Base-by-base conservation (phyloP, 1,140 invertebrate species). In the Euura lappo region DNA sequence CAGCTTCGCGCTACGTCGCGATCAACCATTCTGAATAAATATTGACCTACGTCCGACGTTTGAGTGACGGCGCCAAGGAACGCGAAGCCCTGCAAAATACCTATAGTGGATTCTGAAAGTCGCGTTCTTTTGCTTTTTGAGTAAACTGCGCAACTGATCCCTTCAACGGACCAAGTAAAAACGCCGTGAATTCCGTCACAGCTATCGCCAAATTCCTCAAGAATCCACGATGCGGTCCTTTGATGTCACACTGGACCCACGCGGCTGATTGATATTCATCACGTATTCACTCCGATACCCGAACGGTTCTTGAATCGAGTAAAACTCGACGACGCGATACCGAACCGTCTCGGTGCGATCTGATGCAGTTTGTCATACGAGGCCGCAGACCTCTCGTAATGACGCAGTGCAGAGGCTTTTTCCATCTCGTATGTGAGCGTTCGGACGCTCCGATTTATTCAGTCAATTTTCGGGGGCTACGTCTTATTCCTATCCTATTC, bases 1-100 rank as follows among this genome's bases (percentile, higher is more conserved):
- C 28, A 28, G 28, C 28, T 28, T 28, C 28, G 28, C 28, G 51
- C 10, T 6, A 60, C 6, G 10, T n/a, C 66, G 28, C 44, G 66
- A 8, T 8, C 5, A 68, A 28, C 66, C 66, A 28, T 28, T 28
- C 66, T 68, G 66, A 68, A 68, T n/a, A 68, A 68, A 68, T 68
- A 68, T 68, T 68, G 66, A 68, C 44, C 28, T 68, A 68, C 66
- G 8, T 68, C 28, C 42, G 66, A 68, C 66, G 44, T 68, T 68
- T 68, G 66, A 68, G 66, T n/a, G 66, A 68, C 66, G 4, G 4
- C 66, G 8, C 28, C 4, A 3, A 60, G 51, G 51, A n/a, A 60
- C 10, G 51, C 28, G 28, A 28, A 28, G 60, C 13, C 13, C 60
- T 28, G 28, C 28, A 28, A 28, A 28, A 28, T 28, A 28, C 28